A percentile compares a stretch with the other conserved stretches of the same genome.
Conservation (phyloP, 1,140 invertebrate genomes). For the Drosophila neocordata region DNA sequence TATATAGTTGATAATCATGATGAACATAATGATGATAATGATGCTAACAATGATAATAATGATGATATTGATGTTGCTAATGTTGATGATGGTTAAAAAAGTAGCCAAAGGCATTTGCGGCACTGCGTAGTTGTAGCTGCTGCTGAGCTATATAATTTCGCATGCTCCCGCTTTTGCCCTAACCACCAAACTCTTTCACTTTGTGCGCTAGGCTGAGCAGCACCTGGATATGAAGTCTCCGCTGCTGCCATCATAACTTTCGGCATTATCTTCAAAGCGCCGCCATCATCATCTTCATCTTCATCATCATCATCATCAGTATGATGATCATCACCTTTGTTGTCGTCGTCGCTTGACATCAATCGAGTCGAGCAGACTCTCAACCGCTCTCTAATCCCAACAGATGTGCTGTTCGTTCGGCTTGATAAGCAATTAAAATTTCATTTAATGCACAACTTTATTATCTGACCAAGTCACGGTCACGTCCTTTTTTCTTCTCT, state of each 20-base stretch:
- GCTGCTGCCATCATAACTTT: constrained; percentile 69
- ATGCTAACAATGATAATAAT: constrained; percentile 26
- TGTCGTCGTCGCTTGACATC: constrained; percentile 65
- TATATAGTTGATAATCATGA: constrained; percentile 25
- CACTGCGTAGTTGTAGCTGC: constrained; percentile 59
- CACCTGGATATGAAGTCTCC: constrained; percentile 37
- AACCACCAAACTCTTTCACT: no score
- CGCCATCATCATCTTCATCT: constrained; percentile 39
- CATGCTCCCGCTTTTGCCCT: constrained; percentile 52
- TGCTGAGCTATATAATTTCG: constrained; percentile 72
- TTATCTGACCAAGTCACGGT: constrained; percentile 67
- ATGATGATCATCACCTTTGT: constrained; percentile 37
- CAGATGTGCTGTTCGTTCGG: constrained; percentile 62
- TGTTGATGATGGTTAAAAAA: constrained; percentile 45
- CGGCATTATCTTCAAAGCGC: constrained; percentile 78
- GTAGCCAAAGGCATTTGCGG: constrained; percentile 24
- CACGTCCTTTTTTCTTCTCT: constrained; percentile 69
- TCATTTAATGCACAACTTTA: constrained; percentile 76
- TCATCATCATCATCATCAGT: constrained; percentile 27
- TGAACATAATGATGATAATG: constrained; percentile 25
- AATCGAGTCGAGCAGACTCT: constrained; percentile 53
- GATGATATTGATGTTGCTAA: constrained; percentile 26
- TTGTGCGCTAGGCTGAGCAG: constrained; percentile 37
- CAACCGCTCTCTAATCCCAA: constrained; percentile 59
- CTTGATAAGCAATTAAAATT: constrained; percentile 78